A percentile compares a stretch with the other conserved stretches of the same genome.
Conservation (phyloP, 2,797 vertebrate genomes). For the Pteropus rufus region DNA sequence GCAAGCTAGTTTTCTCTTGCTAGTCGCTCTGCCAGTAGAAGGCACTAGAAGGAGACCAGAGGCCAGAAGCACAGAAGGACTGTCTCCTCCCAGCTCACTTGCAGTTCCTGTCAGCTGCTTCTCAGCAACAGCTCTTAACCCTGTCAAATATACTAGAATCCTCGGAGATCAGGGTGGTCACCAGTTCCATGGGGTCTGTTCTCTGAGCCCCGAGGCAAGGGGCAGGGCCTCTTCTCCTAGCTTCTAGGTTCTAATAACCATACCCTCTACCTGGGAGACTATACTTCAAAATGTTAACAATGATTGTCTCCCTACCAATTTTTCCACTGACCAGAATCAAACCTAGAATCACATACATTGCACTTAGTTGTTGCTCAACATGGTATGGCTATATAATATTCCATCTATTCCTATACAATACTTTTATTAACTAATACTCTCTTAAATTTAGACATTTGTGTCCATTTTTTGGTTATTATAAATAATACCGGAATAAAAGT, state of each 20-base stretch:
- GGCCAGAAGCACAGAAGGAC: not conserved
- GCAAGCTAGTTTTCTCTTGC: not conserved
- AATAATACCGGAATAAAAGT: not conserved
- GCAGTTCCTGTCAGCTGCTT: not conserved
- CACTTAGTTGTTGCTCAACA: constrained; percentile 14
- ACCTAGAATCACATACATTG: not conserved
- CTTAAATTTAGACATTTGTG: not conserved
- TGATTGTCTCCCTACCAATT: not conserved
- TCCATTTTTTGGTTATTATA: not conserved
- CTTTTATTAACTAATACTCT: not conserved
- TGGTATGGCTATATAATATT: not conserved
- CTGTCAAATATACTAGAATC: not conserved
- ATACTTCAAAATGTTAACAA: not conserved
- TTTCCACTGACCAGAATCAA: not conserved
- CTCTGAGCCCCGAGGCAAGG: not conserved
- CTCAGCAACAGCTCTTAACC: not conserved
- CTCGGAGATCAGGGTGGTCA: too few species aligned
- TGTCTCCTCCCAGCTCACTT: not conserved
- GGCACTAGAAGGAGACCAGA: not conserved
- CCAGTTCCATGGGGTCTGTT: not conserved
- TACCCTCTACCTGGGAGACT: not conserved
- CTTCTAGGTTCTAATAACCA: not conserved
- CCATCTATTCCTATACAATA: not conserved
- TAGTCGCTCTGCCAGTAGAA: not conserved
- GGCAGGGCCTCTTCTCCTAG: not conserved